These are phyloP conservation scores for Heliothis subflexa DNA, from an alignment of 1,140 invertebrate species.

Conservation along the genomic window DNA sequence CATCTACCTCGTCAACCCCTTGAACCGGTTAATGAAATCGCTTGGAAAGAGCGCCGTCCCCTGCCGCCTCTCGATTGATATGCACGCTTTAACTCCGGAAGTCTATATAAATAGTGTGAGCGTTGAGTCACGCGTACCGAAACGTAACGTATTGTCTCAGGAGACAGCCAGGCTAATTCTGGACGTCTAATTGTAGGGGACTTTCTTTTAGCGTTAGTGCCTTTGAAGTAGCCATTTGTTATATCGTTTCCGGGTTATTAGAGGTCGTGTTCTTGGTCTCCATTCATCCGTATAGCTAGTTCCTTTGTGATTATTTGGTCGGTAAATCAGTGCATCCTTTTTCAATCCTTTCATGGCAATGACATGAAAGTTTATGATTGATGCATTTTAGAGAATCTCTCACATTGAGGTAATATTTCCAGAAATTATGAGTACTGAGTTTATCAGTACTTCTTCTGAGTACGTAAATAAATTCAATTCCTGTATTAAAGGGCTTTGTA, in stretches of 20 bases:
- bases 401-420: no score
- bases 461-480: no score
- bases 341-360: no score
- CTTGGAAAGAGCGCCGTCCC: constrained; percentile 6
- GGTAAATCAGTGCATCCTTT: no score
- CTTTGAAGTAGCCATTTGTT: constrained; percentile 20
- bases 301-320: no score
- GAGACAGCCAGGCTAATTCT: constrained; percentile 48
- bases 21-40: constrained; percentile 4
- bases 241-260: constrained; percentile 23
- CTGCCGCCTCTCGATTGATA: constrained; percentile 54
- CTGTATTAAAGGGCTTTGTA: no score
- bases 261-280: neutral
- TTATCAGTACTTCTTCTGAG: no score
- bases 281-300: no score
- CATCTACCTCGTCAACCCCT: neutral
- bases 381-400: no score
- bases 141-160: constrained; percentile 50
- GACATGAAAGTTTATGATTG: neutral
- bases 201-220: constrained; percentile 6
- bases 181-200: constrained; percentile 45
- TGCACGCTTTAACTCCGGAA: constrained; percentile 62
- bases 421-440: no score
- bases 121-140: constrained; percentile 34
- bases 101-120: constrained; percentile 51